Evolutionary conservation across 2,113 vertebrate genomes (phyloP), one percentile per base, ranked within the genome.

Genomic region (Notechis scutatus): DNA sequence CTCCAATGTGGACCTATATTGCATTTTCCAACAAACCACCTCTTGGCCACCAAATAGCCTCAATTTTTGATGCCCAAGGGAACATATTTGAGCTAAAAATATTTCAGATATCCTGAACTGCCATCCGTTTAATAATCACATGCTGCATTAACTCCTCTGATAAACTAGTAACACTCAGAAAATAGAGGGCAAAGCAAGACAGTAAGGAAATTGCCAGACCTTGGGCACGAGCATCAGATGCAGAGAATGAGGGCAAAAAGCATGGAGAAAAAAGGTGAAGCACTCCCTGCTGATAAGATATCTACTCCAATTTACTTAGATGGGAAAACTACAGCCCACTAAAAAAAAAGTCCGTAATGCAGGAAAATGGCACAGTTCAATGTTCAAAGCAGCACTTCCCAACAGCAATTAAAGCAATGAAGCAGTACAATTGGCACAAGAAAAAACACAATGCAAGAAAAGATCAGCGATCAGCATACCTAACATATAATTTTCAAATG

Each of bases 101-200:
- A 93, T 87, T 92, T 95, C 1, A 18, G 91, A 95, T 74, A 93
- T 93, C 89, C 7, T 88, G 11, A 94, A 93, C 3, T 91, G 55
- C 5, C 87, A 94, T 50, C 93, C 57, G 85, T 42, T 95, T 69
- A 87, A 94, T 91, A 85, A 96, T 94, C 94, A 93, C 55, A 93
- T 47, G 50, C 47, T 93, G 39, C 45, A 95, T 92, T 91, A 94
- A 92, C 92, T 95, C 69, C 90, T 90, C 54, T 91, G 93, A 59
- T 92, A 85, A 39, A 90, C 1, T 29, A 11, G 59, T 74, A 95
- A 87, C 45, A 90, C 26, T 23, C 39, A 42, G 85, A 92, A 97
- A 96, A 95, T 23, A 57, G 89, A 94, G 7, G 86, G 29, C 23
- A 87, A 88, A 94, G 29, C 5, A 45, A 54, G 64, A 89, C 87